These are phyloP conservation scores for Eledona agricola DNA, from an alignment of 2,888 invertebrate species.

Conservation along the genomic window DNA sequence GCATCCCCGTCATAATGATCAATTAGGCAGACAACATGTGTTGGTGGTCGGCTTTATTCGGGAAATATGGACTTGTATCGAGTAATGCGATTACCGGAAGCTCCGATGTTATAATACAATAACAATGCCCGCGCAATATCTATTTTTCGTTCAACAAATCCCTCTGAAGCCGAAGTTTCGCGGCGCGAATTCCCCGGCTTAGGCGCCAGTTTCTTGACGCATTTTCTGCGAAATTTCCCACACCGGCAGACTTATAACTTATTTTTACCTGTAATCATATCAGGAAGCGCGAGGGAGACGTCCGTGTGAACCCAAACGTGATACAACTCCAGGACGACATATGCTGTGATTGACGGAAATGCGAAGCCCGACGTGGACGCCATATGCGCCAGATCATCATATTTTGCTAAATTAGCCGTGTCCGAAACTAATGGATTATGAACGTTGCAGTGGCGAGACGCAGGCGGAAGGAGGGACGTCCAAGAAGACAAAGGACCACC, in stretches of 20 bases:
- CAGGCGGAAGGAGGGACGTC: conserved; percentile 85
- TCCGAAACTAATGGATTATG: conserved; percentile 5
- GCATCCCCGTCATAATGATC: conserved; percentile 24
- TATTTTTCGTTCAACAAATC: conserved; percentile 42
- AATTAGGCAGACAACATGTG: conserved; percentile 33
- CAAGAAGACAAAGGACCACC: conserved; percentile 90
- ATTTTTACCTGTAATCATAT: conserved; percentile 6
- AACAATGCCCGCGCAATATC: conserved; percentile 42
- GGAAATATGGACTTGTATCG: conserved; percentile 19
- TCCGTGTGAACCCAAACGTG: conserved; percentile 49
- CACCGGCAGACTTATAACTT: background rate
- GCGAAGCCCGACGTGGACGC: conserved; percentile 55
- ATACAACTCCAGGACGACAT: conserved; percentile 46
- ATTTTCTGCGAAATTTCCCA: conserved; percentile 3
- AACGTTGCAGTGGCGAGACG: conserved; percentile 78
- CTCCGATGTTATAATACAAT: conserved; percentile 37
- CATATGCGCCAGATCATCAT: too few relatives aligned
- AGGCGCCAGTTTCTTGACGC: conserved; percentile 3
- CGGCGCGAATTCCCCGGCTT: conserved; percentile 29
- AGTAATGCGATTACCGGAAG: conserved; percentile 41
- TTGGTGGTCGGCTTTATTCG: conserved; percentile 31
- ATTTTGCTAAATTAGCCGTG: conserved; percentile 30
- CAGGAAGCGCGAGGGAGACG: conserved; percentile 51
- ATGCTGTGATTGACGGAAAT: conserved; percentile 58
- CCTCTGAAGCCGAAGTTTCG: conserved; percentile 32